Conservation (phyloP, 2,888 invertebrate species). For the Troilus luridus region DNA sequence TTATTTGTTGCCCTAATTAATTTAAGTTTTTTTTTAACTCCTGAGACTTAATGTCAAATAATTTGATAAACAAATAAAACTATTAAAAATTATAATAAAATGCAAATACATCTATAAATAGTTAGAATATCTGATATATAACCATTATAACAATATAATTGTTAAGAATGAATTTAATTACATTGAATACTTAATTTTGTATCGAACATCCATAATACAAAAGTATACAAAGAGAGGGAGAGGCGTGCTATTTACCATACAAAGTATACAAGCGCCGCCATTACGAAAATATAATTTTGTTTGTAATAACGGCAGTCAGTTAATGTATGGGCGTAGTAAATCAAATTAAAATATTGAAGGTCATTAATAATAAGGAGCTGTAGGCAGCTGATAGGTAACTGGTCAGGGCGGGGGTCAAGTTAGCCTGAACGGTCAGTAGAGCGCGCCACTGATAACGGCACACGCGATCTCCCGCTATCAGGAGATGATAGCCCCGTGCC, state of each 20-base stretch:
- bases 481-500: conserved; percentile 19
- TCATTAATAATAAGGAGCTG: conserved; percentile 29
- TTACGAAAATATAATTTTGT: conserved; percentile 36
- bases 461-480: conserved; percentile 26
- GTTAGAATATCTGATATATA: no score
- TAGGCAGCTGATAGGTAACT: conserved; percentile 9
- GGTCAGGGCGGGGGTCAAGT: neutral
- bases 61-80: no score
- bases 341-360: conserved; percentile 28
- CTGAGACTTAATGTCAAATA: no score
- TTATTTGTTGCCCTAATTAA: no score
- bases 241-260: neutral
- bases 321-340: conserved; percentile 3
- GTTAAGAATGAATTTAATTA: no score
- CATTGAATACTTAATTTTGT: no score
- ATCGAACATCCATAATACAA: neutral
- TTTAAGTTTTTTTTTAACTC: no score
- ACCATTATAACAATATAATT: no score
- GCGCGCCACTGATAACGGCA: conserved; percentile 47
- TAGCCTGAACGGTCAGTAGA: neutral
- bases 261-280: neutral
- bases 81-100: no score
- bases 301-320: conserved; percentile 9
- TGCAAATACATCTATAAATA: no score
- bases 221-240: neutral